A percentile compares a stretch with the other conserved stretches of the same genome.
phyloP scores from a whole-genome alignment of 2,888 invertebrate genomes.

The Cancer borealis region DNA sequence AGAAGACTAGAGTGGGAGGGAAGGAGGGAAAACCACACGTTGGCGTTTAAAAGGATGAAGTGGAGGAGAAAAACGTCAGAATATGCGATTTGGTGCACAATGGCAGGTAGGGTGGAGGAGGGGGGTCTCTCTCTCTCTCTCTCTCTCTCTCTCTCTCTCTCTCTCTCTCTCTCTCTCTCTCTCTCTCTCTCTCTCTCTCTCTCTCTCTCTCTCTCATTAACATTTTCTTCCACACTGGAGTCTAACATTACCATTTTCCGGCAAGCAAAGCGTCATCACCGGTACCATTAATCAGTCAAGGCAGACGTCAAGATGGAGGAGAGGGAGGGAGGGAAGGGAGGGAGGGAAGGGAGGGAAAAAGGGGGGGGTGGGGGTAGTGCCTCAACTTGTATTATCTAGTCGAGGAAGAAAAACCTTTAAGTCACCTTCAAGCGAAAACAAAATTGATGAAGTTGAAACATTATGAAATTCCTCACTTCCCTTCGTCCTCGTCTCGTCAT shows the following conservation, averaged over 20 bases:
- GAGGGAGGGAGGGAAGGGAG: background rate
- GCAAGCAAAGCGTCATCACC: background rate
- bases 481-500: background rate
- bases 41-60: background rate
- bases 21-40: background rate
- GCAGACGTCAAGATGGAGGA: background rate
- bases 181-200: background rate
- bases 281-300: background rate
- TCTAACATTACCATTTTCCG: background rate
- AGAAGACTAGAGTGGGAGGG: background rate
- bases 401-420: background rate
- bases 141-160: too few species aligned
- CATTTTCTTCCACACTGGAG: background rate
- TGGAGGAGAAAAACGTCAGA: background rate
- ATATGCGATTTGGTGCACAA: background rate
- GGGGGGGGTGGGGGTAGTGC: background rate
- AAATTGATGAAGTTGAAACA: background rate
- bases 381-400: background rate
- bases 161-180: constrained; percentile 20
- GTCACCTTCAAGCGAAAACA: background rate
- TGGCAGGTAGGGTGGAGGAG: background rate
- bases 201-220: background rate
- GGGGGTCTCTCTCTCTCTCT: too few species aligned
- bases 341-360: background rate
- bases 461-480: background rate